Conservation (phyloP, 2,113 vertebrate genomes). For the Cairina moschata region DNA sequence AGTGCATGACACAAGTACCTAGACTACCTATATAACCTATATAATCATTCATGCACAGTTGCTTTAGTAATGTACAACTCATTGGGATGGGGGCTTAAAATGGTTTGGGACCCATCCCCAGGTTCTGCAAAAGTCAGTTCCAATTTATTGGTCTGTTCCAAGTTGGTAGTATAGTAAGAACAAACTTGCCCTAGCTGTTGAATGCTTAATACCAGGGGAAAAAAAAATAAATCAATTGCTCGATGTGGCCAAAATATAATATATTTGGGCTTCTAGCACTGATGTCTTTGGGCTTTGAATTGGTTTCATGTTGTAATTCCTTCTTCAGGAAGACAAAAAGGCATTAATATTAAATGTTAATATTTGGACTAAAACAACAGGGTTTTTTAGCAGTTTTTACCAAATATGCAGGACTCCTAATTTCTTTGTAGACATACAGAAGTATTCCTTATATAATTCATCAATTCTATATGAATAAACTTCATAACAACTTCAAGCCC, state of each 20-base stretch:
- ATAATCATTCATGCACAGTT: background rate
- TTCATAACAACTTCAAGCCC: background rate
- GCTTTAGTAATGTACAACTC: background rate
- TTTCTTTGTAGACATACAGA: background rate
- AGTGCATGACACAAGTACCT: background rate
- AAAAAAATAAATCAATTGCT: no score
- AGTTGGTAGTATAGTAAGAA: background rate
- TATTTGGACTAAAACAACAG: background rate
- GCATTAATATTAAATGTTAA: background rate
- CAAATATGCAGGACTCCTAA: background rate
- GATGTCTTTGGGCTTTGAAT: background rate
- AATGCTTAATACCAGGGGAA: no score
- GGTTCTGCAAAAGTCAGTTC: background rate
- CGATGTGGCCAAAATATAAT: background rate
- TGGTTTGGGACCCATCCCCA: no score
- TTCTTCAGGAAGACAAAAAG: background rate
- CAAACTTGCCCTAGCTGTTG: background rate
- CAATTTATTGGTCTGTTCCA: background rate
- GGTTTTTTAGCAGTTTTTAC: background rate
- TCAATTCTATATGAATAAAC: background rate
- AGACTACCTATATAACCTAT: background rate
- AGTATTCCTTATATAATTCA: background rate
- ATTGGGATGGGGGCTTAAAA: background rate
- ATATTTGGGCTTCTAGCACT: background rate
- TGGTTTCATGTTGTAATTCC: background rate